Evolutionary conservation across 2,888 invertebrate genomes (phyloP).

Genomic region (Hybos culiciformis): DNA sequence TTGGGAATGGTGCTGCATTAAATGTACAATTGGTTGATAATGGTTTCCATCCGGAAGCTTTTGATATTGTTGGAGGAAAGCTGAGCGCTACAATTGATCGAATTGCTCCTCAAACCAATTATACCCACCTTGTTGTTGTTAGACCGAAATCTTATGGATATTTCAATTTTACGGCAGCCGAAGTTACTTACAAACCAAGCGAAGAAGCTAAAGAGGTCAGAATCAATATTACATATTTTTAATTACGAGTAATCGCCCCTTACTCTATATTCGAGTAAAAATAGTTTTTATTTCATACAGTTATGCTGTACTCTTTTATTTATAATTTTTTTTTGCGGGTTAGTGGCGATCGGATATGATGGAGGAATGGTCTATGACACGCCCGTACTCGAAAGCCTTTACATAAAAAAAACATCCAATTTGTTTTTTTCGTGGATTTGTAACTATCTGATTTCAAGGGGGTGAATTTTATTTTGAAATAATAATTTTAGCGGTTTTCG

Average conservation of each 20-base stretch:
- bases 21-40: slow-evolving; percentile 74
- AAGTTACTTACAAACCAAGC: slow-evolving; percentile 72
- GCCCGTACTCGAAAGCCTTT: too few relatives aligned
- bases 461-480: not conserved
- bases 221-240: slow-evolving; percentile 1
- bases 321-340: not conserved
- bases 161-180: slow-evolving; percentile 94
- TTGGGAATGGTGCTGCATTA: slow-evolving; percentile 81
- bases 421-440: too few relatives aligned
- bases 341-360: too few relatives aligned
- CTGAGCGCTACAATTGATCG: slow-evolving; percentile 70
- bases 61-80: slow-evolving; percentile 79
- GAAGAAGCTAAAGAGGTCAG: slow-evolving; percentile 66
- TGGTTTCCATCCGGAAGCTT: slow-evolving; percentile 85
- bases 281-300: not conserved
- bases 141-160: slow-evolving; percentile 81
- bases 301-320: not conserved
- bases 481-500: too few relatives aligned
- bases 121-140: slow-evolving; percentile 85
- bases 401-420: too few relatives aligned
- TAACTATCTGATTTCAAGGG: too few relatives aligned
- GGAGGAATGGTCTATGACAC: too few relatives aligned
- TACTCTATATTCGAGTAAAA: not conserved
- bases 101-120: slow-evolving; percentile 85
- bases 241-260: not conserved